Evolutionary conservation across 2,888 invertebrate species (phyloP), one percentile per base, ranked within the genome.

Genomic region (Dryadula phaetusa): DNA sequence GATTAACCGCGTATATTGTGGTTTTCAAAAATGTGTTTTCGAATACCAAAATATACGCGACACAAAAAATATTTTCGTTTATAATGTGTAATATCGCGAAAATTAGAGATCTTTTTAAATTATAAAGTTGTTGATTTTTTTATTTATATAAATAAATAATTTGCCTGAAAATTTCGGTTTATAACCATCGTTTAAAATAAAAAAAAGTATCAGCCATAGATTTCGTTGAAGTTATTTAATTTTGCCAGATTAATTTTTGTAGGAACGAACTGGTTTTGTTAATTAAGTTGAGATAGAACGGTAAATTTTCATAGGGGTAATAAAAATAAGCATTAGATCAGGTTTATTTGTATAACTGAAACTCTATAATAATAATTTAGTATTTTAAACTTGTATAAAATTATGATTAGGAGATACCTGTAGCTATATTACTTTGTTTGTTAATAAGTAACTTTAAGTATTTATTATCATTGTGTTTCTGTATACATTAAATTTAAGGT

Each of bases 251-350:
- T 3, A 20, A 3, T 10, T 22, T 22, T 22, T 8, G 22, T 6
- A 2, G n/a, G n/a, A 37, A 56, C 54, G n/a, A 37, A 56, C 54
- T 22, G 22, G 37, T 56, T 40, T 37, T 22, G n/a, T 4, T 40
- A 37, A 56, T 56, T 47, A 14, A 47, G 7, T 5, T 3, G 37
- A 37, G 34, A 2, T 40, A 20, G 22, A 56, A 56, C 54, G 37
- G 54, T 37, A 54, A 18, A 54, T n/a, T 37, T 54, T 54, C 3
- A 3, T n/a, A 22, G 18, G 37, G 10, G 6, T n/a, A 0, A 20
- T 20, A 34, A 16, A 18, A 7, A 12, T 22, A 20, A 22, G 22
- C 12, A 20, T 3, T 7, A 20, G 14, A 20, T 12, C 7, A 14
- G 18, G 34, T 20, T 20, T 54, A 12, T 54, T 54, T 54, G 34